A percentile compares a stretch with the other conserved stretches of the same genome.
These are phyloP conservation scores for Lysandra coridon DNA, from an alignment of 2,888 invertebrate species.

Conservation along the genomic window DNA sequence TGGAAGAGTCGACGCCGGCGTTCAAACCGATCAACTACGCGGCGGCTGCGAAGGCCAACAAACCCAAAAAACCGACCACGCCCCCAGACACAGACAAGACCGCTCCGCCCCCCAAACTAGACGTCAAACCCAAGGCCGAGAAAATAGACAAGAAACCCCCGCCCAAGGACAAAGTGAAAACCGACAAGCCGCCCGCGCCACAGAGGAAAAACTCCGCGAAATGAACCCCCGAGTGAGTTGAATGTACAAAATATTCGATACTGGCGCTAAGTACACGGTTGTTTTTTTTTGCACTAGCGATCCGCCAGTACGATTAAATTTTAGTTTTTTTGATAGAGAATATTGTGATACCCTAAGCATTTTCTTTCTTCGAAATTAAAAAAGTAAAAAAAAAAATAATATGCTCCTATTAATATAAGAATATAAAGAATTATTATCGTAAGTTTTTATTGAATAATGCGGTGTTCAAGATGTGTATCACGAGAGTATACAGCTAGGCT, in stretches of 20 bases:
- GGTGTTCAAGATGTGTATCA: conserved; percentile 22
- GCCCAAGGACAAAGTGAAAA: conserved; percentile 42
- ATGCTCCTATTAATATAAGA: conserved; percentile 34
- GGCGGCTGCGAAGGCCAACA: conserved; percentile 71
- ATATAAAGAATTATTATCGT: conserved; percentile 33
- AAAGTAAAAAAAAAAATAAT: conserved; percentile 32
- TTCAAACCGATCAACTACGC: conserved; percentile 74
- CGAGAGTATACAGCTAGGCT: not conserved
- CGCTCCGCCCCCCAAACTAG: conserved; percentile 44
- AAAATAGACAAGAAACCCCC: conserved; percentile 41
- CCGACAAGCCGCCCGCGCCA: conserved; percentile 37
- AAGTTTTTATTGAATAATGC: conserved; percentile 28
- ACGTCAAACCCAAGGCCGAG: conserved; percentile 39
- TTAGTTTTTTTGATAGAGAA: conserved; percentile 30
- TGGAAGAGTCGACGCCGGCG: conserved; percentile 49
- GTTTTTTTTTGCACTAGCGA: conserved; percentile 33
- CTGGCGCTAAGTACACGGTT: conserved; percentile 20
- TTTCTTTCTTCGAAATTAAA: conserved; percentile 35
- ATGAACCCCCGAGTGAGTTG: conserved; percentile 44
- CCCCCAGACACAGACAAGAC: conserved; percentile 48
- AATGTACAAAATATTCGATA: conserved; percentile 38
- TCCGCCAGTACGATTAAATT: conserved; percentile 29
- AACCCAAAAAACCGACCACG: conserved; percentile 57
- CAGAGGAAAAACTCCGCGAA: conserved; percentile 68
- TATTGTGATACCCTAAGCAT: conserved; percentile 38